Evolutionary conservation across 2,888 invertebrate species (phyloP).

Genomic region (Amiota communis): DNA sequence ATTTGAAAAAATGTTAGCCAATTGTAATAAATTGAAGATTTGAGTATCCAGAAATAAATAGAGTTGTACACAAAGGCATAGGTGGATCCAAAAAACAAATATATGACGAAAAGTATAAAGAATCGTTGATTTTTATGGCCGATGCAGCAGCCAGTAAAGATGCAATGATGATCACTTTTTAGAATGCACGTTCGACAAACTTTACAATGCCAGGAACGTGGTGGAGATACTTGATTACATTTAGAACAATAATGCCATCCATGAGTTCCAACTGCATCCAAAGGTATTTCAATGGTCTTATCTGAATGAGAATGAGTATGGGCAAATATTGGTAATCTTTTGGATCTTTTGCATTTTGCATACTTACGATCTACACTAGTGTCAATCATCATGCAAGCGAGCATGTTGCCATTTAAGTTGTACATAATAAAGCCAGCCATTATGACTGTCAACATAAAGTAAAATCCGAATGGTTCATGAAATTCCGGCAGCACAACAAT

Average conservation of each 20-base stretch:
- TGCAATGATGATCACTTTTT: constrained; percentile 91
- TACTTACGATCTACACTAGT: constrained; percentile 80
- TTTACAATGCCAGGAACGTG: constrained; percentile 92
- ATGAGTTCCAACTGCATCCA: constrained; percentile 23
- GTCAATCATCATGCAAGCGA: constrained; percentile 83
- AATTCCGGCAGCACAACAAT: constrained; percentile 82
- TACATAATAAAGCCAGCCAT: constrained; percentile 81
- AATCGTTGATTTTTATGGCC: constrained; percentile 90
- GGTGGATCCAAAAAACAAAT: constrained; percentile 81
- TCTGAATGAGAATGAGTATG: neutral
- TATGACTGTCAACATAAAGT: constrained; percentile 77
- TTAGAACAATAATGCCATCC: constrained; percentile 83
- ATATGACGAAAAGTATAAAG: constrained; percentile 84
- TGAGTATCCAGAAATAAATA: constrained; percentile 76
- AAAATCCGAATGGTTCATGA: constrained; percentile 75
- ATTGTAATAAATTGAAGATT: constrained; percentile 60
- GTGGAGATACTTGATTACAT: constrained; percentile 83
- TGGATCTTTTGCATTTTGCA: neutral
- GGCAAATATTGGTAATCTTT: too few relatives aligned
- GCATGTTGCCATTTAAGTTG: constrained; percentile 85
- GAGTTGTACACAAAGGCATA: constrained; percentile 83
- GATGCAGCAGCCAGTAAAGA: constrained; percentile 89
- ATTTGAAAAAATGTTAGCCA: constrained; percentile 78
- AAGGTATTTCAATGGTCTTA: constrained; percentile 49
- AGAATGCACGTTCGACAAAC: constrained; percentile 85